Base-by-base conservation (phyloP, 2,797 vertebrate genomes). In the Acanthurus tractus region DNA sequence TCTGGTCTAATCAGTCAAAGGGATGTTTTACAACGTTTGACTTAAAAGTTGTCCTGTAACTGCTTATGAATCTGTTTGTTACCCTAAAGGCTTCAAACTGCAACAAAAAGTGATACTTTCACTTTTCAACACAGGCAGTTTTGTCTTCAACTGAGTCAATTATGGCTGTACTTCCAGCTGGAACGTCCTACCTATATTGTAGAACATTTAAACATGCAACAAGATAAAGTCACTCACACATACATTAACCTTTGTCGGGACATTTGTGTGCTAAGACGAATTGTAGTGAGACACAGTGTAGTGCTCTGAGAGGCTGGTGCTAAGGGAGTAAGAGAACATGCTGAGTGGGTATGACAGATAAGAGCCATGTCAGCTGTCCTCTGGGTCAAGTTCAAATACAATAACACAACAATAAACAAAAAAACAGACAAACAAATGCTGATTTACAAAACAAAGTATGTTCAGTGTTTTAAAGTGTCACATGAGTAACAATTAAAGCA, bases 331-430 rank as follows among this genome's bases (percentile, higher is more conserved):
- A 62, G 22, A 48, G 63, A 66, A 64, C 74, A 65, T 52, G 70
- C 63, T 78, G 84, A 85, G 85, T 81, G 81, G 63, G 58, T 29
- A 54, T 78, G 70, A 84, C 70, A 63, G 58, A 87, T 62, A 68
- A 83, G 23, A 50, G 55, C 75, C 25, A 29, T 67, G 71, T 79
- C 68, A 61, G 61, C 40, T 45, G 14, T 74, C 71, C 57, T 78
- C 40, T 55, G 53, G 58, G 55, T 77, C 54, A 18, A 48, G 23
- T 72, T 50, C 63, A 69, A 56, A 78, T 52, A 8, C 53, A 67
- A 0, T 20, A 63, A 58, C 17, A 65, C 10, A 50, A 23, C 8
- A 42, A 48, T 50, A 63, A 25, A 55, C 12, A 6, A 50, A 17
- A 17, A 20, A 57, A 54, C 8, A 25, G 22, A 49, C 3, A 70